Conservation (phyloP, 2,797 vertebrate genomes). For the Cercopithecus mitis region DNA sequence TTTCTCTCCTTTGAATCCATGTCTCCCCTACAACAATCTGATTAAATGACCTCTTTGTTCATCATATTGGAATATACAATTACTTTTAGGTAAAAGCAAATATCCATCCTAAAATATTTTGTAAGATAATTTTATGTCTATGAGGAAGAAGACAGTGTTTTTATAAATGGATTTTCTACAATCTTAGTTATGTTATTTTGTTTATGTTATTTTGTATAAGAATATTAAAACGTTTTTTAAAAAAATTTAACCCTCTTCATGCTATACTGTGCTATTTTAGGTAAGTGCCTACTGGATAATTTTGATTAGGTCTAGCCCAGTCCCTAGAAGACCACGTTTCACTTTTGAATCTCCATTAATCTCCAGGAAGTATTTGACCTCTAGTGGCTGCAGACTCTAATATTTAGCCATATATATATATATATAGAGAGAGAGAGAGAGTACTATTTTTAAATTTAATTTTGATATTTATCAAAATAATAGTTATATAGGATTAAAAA, state of each 20-base stretch:
- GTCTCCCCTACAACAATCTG: not conserved
- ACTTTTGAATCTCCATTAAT: not conserved
- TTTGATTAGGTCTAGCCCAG: not conserved
- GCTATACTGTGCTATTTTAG: not conserved
- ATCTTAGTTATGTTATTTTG: not conserved
- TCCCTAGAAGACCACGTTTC: not conserved
- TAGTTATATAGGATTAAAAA: not conserved
- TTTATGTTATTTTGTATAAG: not conserved
- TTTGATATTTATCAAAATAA: not conserved
- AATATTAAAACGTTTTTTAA: not conserved
- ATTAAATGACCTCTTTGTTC: not conserved
- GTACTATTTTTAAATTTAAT: not conserved
- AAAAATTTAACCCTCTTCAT: not conserved
- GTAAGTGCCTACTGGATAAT: not conserved
- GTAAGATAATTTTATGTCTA: not conserved
- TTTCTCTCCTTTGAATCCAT: not conserved
- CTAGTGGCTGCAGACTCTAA: not conserved
- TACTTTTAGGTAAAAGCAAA: not conserved
- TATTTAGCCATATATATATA: not conserved
- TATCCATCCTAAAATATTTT: not conserved
- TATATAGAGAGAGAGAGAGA: no score
- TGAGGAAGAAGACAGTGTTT: not conserved
- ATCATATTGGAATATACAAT: not conserved
- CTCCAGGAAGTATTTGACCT: not conserved
- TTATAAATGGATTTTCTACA: not conserved